Base-by-base conservation (phyloP, 2,113 vertebrate genomes). In the Dromas ardeola region DNA sequence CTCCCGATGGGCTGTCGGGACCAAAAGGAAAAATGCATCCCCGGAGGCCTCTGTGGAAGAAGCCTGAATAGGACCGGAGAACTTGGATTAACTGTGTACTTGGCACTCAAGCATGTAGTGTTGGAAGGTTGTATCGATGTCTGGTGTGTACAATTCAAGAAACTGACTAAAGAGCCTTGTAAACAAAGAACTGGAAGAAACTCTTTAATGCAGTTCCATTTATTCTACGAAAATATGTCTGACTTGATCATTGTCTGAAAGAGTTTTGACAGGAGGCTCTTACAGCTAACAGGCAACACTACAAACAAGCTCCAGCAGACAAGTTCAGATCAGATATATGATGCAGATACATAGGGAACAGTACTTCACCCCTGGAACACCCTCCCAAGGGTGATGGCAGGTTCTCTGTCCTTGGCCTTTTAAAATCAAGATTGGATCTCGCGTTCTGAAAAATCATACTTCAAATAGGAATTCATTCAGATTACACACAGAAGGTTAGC, bases 1-100 rank as follows among this genome's bases (percentile, higher is more conserved):
- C 70, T 84, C 62, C 52, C 0, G 0, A 61, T 34, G 52, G 13
- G 27, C 69, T 79, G 78, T 52, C 1, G 4, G 47, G 49, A 36
- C 52, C 5, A 5, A 69, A 78, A 70, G 49, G 78, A 50, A 93
- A 92, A 91, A 80, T 32, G 15, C 10, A 77, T 26, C 49, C 62
- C 70, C 1, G 3, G 66, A 86, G 78, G 66, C 40, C 61, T 62
- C 17, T 9, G 8, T 66, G 65, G 47, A 87, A 81, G 73, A 63
- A 91, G 36, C 9, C 11, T 87, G 86, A 84, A 81, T 20, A 76
- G 71, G 36, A 52, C 34, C 32, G 19, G 45, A 82, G 70, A 90
- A 34, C 34, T 72, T 79, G 70, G 56, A 82, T 94, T 95, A 87
- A 66, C 66, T 90, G 27, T 61, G 30, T 23, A 45, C 45, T 78